Evolutionary conservation across 2,113 vertebrate species (phyloP).

Genomic region (Rafetus swinhoei): DNA sequence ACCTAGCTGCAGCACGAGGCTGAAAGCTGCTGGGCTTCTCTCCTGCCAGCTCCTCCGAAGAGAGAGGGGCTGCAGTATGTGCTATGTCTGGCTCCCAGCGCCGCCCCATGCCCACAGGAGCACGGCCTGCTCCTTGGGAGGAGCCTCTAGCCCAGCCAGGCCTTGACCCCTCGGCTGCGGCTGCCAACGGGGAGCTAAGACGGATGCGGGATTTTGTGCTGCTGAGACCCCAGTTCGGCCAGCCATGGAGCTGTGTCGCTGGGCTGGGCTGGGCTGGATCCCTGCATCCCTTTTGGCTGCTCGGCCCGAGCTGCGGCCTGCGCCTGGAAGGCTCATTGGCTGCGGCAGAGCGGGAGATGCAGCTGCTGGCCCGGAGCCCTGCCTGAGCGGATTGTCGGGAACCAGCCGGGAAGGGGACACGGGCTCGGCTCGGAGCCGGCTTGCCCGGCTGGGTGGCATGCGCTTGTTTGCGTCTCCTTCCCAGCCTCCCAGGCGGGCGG

Average conservation of each 20-base stretch:
- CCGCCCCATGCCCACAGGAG: too few relatives aligned
- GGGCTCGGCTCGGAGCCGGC: conserved; percentile 17
- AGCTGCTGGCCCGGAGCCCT: not conserved
- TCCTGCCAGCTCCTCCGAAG: not conserved
- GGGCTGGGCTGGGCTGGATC: too few relatives aligned
- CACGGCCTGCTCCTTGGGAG: not conserved
- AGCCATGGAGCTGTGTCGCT: not conserved
- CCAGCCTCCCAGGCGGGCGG: conserved; percentile 55
- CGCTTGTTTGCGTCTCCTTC: conserved; percentile 62
- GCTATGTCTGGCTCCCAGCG: too few relatives aligned
- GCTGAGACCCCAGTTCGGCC: not conserved
- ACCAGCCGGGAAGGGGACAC: conserved; percentile 30
- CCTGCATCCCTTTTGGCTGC: not conserved
- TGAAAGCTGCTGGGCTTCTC: not conserved
- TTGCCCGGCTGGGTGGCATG: conserved; percentile 49
- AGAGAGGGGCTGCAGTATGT: not conserved
- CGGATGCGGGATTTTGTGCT: not conserved
- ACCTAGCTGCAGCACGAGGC: too few relatives aligned
- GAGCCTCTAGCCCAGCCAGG: not conserved
- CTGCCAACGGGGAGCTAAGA: not conserved
- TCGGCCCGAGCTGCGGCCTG: not conserved
- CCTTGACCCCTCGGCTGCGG: not conserved
- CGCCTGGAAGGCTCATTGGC: not conserved
- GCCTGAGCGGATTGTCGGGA: not conserved
- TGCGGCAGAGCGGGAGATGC: not conserved